These are phyloP conservation scores for Sebastes steindachneri DNA, from an alignment of 2,797 vertebrate genomes.

Conservation along the genomic window DNA sequence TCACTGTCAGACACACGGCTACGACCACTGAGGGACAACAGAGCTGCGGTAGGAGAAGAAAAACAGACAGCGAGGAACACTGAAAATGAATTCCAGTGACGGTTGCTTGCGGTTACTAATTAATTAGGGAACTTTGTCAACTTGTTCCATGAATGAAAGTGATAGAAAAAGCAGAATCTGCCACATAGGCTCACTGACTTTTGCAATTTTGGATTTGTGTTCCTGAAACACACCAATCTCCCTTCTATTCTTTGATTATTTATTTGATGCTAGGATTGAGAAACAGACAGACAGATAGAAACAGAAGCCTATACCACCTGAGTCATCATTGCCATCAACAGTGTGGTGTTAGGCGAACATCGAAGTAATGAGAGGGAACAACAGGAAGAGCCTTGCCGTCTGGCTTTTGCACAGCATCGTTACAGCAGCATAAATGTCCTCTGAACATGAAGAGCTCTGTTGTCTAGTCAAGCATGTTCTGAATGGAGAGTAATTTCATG, in stretches of 20 bases:
- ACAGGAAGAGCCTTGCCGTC: conserved; percentile 40
- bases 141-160: conserved; percentile 48
- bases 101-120: conserved; percentile 57
- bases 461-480: conserved; percentile 71
- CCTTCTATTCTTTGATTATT: conserved; percentile 26
- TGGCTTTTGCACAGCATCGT: conserved; percentile 59
- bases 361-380: conserved; percentile 33
- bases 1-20: conserved; percentile 65
- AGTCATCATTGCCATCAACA: background rate
- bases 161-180: conserved; percentile 19
- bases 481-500: conserved; percentile 80
- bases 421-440: conserved; percentile 58
- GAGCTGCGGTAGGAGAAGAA: conserved; percentile 41
- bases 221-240: conserved; percentile 47
- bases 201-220: conserved; percentile 7
- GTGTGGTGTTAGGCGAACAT: conserved; percentile 2
- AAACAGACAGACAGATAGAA: conserved; percentile 10
- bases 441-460: conserved; percentile 65
- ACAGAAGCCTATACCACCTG: background rate
- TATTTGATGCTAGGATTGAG: conserved; percentile 6
- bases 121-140: conserved; percentile 60
- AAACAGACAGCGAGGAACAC: conserved; percentile 25
- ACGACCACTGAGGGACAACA: conserved; percentile 65
- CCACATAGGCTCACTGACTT: conserved; percentile 26
- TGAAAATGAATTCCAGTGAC: conserved; percentile 40